phyloP scores from a whole-genome alignment of 1,140 invertebrate species.

The Ooceraea biroi region DNA sequence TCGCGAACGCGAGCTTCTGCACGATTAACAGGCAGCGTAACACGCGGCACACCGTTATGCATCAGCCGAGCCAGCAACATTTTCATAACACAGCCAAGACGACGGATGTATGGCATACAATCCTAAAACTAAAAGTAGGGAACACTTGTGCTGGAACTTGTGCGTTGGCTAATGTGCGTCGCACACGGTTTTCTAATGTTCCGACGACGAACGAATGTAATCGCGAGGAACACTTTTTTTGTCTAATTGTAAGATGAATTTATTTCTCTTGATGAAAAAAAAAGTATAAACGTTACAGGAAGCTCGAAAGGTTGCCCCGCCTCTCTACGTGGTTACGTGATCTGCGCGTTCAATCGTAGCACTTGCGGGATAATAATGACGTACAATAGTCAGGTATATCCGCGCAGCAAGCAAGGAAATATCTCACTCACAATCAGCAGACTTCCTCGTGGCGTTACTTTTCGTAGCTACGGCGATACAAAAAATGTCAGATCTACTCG shows the following conservation, averaged over 20 bases:
- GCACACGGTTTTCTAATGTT: background rate
- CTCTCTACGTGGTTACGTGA: too few relatives aligned
- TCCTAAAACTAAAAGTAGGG: background rate
- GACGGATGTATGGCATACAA: background rate
- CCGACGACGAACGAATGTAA: too few relatives aligned
- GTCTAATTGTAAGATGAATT: too few relatives aligned
- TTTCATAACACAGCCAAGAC: slow-evolving; percentile 30
- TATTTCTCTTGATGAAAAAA: too few relatives aligned
- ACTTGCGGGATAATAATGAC: slow-evolving; percentile 3
- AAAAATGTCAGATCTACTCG: slow-evolving; percentile 68
- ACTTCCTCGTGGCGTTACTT: slow-evolving; percentile 57
- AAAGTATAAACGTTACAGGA: too few relatives aligned
- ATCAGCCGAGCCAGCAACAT: slow-evolving; percentile 41
- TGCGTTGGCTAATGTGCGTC: too few relatives aligned
- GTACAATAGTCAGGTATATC: background rate
- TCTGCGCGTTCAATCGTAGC: slow-evolving; percentile 15
- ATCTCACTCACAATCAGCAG: background rate
- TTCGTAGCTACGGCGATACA: slow-evolving; percentile 58
- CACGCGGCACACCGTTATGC: slow-evolving; percentile 49
- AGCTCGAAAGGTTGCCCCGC: too few relatives aligned
- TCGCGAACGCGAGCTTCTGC: slow-evolving; percentile 26
- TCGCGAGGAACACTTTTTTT: too few relatives aligned
- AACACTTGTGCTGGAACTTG: too few relatives aligned
- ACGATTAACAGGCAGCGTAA: slow-evolving; percentile 47
- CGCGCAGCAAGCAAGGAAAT: slow-evolving; percentile 8